Conservation (phyloP, 2,888 invertebrate genomes). For the Catocala sponsa region DNA sequence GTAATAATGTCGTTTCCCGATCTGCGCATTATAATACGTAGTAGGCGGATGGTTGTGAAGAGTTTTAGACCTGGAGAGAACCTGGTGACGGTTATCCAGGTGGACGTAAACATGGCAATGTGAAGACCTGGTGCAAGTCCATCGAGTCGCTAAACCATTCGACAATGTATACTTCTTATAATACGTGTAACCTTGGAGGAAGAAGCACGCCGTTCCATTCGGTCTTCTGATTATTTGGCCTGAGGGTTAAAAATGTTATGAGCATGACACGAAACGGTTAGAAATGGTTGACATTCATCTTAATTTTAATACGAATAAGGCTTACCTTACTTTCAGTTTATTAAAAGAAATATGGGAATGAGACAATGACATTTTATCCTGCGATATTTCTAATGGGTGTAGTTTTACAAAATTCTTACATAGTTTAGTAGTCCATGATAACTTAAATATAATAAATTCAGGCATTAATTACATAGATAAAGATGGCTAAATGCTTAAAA, state of each 20-base stretch:
- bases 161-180: conserved; percentile 30
- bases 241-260: neutral
- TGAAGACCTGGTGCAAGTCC: conserved; percentile 48
- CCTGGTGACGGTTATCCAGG: conserved; percentile 35
- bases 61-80: conserved; percentile 24
- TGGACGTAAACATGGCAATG: conserved; percentile 47
- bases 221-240: conserved; percentile 4
- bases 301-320: too few species aligned
- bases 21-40: neutral
- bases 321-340: too few species aligned
- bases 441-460: too few species aligned
- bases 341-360: too few species aligned
- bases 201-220: conserved; percentile 33
- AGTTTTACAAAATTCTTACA: too few species aligned
- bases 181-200: conserved; percentile 43
- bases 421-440: too few species aligned
- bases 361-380: too few species aligned
- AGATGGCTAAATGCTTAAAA: too few species aligned
- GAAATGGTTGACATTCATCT: too few species aligned
- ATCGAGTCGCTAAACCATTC: conserved; percentile 34
- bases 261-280: neutral
- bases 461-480: too few species aligned
- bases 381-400: too few species aligned
- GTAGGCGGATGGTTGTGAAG: conserved; percentile 3
- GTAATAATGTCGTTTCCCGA: neutral